Evolutionary conservation across 2,113 vertebrate species (phyloP), one percentile per base, ranked within the genome.

Genomic region (Ictalurus furcatus): DNA sequence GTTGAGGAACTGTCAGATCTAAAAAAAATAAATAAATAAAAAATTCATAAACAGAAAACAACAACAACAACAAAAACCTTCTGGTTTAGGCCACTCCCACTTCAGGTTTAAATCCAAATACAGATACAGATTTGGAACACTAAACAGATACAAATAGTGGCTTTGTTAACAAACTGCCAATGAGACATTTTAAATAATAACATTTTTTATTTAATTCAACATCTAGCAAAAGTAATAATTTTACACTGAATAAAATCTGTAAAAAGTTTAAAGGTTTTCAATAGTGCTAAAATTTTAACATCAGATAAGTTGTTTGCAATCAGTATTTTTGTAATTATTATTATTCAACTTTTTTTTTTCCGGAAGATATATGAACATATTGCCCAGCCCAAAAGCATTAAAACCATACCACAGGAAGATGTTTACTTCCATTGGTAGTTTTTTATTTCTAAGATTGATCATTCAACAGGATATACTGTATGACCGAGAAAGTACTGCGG

Each of bases 401-500:
- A 71, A 71, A 17, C 30, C 14, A 69, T 4, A 37, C 4, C 30
- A 30, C 11, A 58, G 56, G 56, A 58, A 67, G n/a, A 67, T 67
- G 28, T 67, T n/a, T 34, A 9, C 34, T 9, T 21, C 19, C 17
- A 74, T 40, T 73, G 30, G 69, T 37, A 73, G 69, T 67, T 30
- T 17, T 58, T 76, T 73, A 54, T 85, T 85, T 74, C 67, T 34
- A 25, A 34, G 69, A 34, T 28, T 54, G 44, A 21, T 14, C 4
- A 48, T 71, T 85, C 19, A 71, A n/a, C 14, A 84, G 73, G 67
- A 74, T 78, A 48, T 48, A 78, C 12, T 80, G 28, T 37, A 84
- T 88, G 86, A 90, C 92, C 85, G 63, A 86, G 59, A 88, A 73
- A 56, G 25, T 37, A 40, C 69, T 71, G 30, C 52, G 52, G 30